phyloP scores from a whole-genome alignment of 2,888 invertebrate genomes.

The Tachystola acroxantha region DNA sequence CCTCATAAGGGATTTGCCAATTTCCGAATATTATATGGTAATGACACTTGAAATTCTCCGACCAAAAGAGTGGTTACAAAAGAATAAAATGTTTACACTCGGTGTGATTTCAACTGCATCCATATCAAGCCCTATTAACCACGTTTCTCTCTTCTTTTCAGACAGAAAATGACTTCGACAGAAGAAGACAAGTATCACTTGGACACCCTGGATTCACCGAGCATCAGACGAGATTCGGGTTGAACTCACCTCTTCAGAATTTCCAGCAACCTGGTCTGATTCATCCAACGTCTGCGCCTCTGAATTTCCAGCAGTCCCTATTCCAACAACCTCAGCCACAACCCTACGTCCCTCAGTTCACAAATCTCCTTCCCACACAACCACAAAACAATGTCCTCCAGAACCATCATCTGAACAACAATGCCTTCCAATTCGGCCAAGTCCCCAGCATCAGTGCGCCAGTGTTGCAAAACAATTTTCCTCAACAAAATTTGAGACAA shows the following conservation, averaged over 20 bases:
- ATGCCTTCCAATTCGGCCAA: constrained; percentile 51
- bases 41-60: no score
- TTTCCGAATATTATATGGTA: no score
- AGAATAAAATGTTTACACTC: no score
- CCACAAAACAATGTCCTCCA: constrained; percentile 32
- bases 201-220: constrained; percentile 64
- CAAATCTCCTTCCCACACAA: constrained; percentile 45
- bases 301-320: constrained; percentile 48
- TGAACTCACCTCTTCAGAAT: constrained; percentile 59
- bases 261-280: constrained; percentile 49
- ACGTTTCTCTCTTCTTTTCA: constrained; percentile 42
- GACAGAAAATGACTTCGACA: constrained; percentile 72
- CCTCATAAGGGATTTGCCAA: no score
- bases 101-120: no score
- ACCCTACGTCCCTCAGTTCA: constrained; percentile 62
- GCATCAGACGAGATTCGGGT: constrained; percentile 68
- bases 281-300: constrained; percentile 43
- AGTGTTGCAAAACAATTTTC: constrained; percentile 40
- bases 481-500: constrained; percentile 43
- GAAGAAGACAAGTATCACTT: constrained; percentile 59
- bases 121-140: no score
- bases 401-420: constrained; percentile 34
- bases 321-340: constrained; percentile 44
- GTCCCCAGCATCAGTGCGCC: constrained; percentile 36
- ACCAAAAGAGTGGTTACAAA: no score